Evolutionary conservation across 1,140 invertebrate genomes (phyloP), one percentile per base, ranked within the genome.

Genomic region (Drosophila neocordata): DNA sequence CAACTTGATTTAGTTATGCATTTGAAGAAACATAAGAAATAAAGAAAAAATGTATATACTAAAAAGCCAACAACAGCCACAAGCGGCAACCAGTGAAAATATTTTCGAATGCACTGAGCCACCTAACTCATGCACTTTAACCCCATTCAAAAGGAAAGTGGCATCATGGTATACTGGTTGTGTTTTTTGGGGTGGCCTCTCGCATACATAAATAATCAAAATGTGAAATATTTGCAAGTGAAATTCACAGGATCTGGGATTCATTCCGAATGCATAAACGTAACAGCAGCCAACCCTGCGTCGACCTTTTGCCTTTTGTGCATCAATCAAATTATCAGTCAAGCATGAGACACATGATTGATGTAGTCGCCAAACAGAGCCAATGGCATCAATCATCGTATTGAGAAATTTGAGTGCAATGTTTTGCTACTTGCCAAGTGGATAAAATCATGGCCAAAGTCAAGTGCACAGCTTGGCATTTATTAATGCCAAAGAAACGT

Each of bases 271-370:
- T 73, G 15, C 24, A 69, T 56, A 60, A 58, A 65, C 34, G 37
- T 27, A 27, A 9, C 22, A 12, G 2, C 12, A 48, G 44, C 20
- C 20, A 20, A 20, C 20, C 55, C 8, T 38, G n/a, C 20, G 12
- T 12, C 12, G 7, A 4, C 27, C 27, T 20, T 41, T 18, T 13
- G 22, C 13, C 35, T 15, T 41, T 64, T 48, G 60, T 63, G 67
- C 71, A 87, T 87, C 82, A 77, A 85, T 85, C 79, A 82, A 68
- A 78, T 69, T 75, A 78, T 75, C 78, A 31, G 37, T 63, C 15
- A 67, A 58, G 82, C 63, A 35, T 31, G 65, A 52, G 41, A 18
- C 65, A 27, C 22, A 18, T 82, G 67, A 85, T 87, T 75, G 64
- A 87, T 87, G 65, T 69, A 64, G 44, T 18, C 48, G 15, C 41